phyloP scores from a whole-genome alignment of 2,797 vertebrate species.

The Halcyon chelicuti region DNA sequence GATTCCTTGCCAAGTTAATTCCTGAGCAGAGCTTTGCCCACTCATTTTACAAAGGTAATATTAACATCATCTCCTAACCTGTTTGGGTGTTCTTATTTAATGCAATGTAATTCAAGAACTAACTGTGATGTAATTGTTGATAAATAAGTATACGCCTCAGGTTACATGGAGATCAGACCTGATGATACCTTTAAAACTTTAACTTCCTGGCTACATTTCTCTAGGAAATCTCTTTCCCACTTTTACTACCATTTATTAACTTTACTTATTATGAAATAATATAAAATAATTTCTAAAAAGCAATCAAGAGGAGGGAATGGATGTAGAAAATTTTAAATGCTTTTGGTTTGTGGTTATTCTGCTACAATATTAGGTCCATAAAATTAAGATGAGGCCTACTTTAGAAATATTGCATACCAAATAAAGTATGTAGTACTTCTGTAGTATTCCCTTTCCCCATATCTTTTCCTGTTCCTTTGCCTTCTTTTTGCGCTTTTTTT shows the following conservation, averaged over 20 bases:
- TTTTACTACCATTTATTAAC: background rate
- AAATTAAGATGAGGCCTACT: background rate
- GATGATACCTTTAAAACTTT: conserved; percentile 46
- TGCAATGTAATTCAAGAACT: conserved; percentile 60
- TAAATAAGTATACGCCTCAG: conserved; percentile 67
- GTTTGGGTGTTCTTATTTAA: conserved; percentile 73
- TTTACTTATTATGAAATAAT: background rate
- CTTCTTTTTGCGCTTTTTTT: background rate
- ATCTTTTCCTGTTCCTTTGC: conserved; percentile 25
- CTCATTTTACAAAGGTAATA: conserved; percentile 87
- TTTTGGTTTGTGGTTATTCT: conserved; percentile 28
- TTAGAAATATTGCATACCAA: conserved; percentile 20
- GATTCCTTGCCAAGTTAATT: conserved; percentile 86
- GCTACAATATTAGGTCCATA: background rate
- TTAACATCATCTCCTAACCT: conserved; percentile 73
- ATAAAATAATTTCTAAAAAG: background rate
- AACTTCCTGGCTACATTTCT: conserved; percentile 37
- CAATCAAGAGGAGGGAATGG: background rate
- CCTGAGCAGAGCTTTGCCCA: conserved; percentile 85
- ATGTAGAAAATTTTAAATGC: background rate
- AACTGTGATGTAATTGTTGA: conserved; percentile 62
- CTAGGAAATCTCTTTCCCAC: conserved; percentile 16
- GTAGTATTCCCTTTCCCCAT: conserved; percentile 11
- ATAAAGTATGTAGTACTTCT: background rate
- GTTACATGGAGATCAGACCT: conserved; percentile 69